Base-by-base conservation (phyloP, 1,140 invertebrate species). In the Scylla paramamosain region DNA sequence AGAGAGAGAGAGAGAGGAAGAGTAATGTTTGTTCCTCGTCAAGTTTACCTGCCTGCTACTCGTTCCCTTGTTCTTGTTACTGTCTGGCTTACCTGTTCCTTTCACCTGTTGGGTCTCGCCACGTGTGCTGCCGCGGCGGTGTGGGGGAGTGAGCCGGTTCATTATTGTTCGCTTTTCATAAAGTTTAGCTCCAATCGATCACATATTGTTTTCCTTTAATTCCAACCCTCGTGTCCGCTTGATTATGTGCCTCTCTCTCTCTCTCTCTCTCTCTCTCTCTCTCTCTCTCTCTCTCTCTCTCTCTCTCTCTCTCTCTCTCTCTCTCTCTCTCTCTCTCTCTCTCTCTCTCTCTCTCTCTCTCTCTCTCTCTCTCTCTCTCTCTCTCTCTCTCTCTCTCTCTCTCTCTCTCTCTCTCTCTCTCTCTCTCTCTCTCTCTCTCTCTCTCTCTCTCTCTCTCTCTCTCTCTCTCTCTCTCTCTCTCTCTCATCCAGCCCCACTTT, bases 231-330 rank as follows among this genome's bases (percentile, higher is more conserved):
- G 25, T n/a, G 67, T 77, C 20, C 67, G 1, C 39, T 1, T 77
- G 67, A 77, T 77, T 88, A 88, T n/a, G 16, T 20, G 16, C 14
- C 31, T 52, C 32, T 45, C 45, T 89, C 31, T 89, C 87, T 89
- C 87, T 89, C 31, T 89, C 29, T 46, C 45, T 88, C 87, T 39
- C 31, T 89, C 45, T 89, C 7, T 89, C 87, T 46, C 87, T 89
- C 45, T 89, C 45, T 89, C 45, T 45, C 87, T 45, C 25, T 59
- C 52, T 59, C 52, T 59, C 52, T 59, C 52, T 59, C 52, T 59
- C 52, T 59, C 52, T 59, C 52, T 59, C 52, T 59, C 16, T 20
- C 52, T 59, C 52, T 59, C 16, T 59, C 16, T 20, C 16, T 20
- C 52, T 59, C 52, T 20, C 16, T 20, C 16, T 20, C 16, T 20